phyloP scores from a whole-genome alignment of 1,140 invertebrate species.

The Pogonognathellus flavescens region DNA sequence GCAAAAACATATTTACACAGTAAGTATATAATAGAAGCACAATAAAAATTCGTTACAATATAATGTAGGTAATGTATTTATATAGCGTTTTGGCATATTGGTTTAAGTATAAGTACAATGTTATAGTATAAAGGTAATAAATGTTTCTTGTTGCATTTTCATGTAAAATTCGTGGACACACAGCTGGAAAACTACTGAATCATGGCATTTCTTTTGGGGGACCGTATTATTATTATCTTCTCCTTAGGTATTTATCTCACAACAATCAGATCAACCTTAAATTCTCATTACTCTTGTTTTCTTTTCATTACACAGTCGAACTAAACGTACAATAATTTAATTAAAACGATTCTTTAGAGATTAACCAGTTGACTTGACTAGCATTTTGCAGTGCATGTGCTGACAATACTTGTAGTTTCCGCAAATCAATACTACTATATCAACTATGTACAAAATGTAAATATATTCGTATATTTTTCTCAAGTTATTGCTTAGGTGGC shows the following conservation, averaged over 20 bases:
- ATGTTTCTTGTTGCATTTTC: slow-evolving; percentile 16
- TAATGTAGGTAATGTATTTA: neutral
- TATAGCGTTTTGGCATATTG: slow-evolving; percentile 26
- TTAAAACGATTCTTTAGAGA: neutral
- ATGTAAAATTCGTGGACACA: neutral
- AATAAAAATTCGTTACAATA: neutral
- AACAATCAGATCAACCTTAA: neutral
- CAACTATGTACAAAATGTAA: slow-evolving; percentile 16
- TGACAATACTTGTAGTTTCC: slow-evolving; percentile 4
- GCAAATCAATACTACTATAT: neutral
- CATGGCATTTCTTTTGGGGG: too few relatives aligned
- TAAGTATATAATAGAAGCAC: neutral
- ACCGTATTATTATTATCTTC: too few relatives aligned
- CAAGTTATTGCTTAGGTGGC: neutral
- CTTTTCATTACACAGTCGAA: neutral
- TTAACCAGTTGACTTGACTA: slow-evolving; percentile 17
- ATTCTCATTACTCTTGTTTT: neutral
- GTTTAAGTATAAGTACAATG: neutral
- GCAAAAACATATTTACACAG: neutral
- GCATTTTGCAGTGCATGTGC: slow-evolving; percentile 42
- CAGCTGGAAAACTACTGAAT: too few relatives aligned
- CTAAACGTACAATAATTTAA: neutral
- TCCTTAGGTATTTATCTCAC: neutral
- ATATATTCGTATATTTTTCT: slow-evolving; percentile 19
- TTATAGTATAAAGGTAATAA: slow-evolving; percentile 35